Percentiles rank a stretch among this genome's conserved stretches.
These are phyloP conservation scores for Tigriopus californicus DNA, from an alignment of 2,888 invertebrate species.

Conservation along the genomic window DNA sequence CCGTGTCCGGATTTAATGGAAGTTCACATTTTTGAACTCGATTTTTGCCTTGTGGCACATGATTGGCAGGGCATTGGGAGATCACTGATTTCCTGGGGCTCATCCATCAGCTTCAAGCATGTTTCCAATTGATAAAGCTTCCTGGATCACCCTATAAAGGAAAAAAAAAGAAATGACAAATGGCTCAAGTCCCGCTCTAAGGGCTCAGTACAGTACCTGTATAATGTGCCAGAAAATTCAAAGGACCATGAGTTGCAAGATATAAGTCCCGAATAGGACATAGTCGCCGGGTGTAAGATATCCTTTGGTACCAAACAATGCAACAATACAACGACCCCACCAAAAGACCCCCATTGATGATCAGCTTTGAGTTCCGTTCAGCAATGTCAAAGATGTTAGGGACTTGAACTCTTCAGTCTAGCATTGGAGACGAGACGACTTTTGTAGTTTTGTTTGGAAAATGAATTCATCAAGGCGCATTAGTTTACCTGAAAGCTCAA, in stretches of 20 bases:
- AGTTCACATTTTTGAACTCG: conserved; percentile 73
- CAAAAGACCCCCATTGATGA: conserved; percentile 66
- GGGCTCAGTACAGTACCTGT: too few relatives aligned
- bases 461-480: too few relatives aligned
- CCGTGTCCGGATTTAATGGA: conserved; percentile 72
- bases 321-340: conserved; percentile 72
- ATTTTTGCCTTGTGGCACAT: conserved; percentile 42
- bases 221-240: conserved; percentile 96
- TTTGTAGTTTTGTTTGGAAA: too few relatives aligned
- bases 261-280: conserved; percentile 82
- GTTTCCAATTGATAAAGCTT: conserved; percentile 98
- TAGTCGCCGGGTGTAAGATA: conserved; percentile 80
- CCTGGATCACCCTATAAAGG: conserved; percentile 74
- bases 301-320: conserved; percentile 53
- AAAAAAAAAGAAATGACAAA: too few relatives aligned
- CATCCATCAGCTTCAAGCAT: conserved; percentile 88
- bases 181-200: too few relatives aligned
- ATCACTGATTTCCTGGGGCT: conserved; percentile 69
- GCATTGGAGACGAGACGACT: too few relatives aligned
- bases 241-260: conserved; percentile 77
- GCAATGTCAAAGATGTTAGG: conserved; percentile 59
- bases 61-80: conserved; percentile 52
- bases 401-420: conserved; percentile 78
- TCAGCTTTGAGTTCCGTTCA: conserved; percentile 81
- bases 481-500: conserved; percentile 51